Evolutionary conservation across 1,140 invertebrate genomes (phyloP).

Genomic region (Portunus trituberculatus): DNA sequence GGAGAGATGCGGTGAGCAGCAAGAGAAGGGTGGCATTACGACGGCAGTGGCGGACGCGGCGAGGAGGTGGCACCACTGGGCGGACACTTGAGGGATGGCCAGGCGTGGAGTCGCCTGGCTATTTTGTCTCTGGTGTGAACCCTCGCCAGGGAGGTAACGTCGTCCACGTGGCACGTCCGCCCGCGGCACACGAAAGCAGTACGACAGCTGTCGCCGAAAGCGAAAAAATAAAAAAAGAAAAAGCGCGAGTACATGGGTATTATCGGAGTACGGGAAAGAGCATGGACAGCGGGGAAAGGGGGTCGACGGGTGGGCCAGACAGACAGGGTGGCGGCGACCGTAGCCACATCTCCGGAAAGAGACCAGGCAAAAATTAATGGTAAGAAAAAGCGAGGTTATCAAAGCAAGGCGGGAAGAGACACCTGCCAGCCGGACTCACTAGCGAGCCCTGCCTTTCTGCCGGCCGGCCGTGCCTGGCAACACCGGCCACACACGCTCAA

Average conservation of each 20-base stretch:
- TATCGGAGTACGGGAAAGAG: no score
- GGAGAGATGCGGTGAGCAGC: not conserved
- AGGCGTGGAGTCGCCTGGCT: slow-evolving; percentile 44
- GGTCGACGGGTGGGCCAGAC: not conserved
- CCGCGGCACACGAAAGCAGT: not conserved
- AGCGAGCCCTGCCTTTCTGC: not conserved
- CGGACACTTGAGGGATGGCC: slow-evolving; percentile 50
- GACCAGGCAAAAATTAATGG: slow-evolving; percentile 34
- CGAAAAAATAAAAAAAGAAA: not conserved
- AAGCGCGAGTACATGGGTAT: not conserved
- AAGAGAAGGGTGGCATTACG: not conserved
- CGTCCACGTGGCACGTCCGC: slow-evolving; percentile 53
- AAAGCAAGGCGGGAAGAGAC: not conserved
- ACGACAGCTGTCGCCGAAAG: no score
- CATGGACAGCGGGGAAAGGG: not conserved
- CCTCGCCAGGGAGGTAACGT: slow-evolving; percentile 39
- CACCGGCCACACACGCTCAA: slow-evolving; percentile 8
- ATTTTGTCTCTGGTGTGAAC: slow-evolving; percentile 53
- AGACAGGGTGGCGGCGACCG: slow-evolving; percentile 32
- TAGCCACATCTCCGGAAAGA: not conserved
- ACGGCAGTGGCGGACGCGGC: slow-evolving; percentile 4
- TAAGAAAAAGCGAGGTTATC: slow-evolving; percentile 34
- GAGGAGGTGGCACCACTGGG: slow-evolving; percentile 41
- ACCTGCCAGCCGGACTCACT: not conserved
- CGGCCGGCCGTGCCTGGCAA: not conserved